Base-by-base conservation (phyloP, 2,888 invertebrate genomes). In the Drepana falcataria region DNA sequence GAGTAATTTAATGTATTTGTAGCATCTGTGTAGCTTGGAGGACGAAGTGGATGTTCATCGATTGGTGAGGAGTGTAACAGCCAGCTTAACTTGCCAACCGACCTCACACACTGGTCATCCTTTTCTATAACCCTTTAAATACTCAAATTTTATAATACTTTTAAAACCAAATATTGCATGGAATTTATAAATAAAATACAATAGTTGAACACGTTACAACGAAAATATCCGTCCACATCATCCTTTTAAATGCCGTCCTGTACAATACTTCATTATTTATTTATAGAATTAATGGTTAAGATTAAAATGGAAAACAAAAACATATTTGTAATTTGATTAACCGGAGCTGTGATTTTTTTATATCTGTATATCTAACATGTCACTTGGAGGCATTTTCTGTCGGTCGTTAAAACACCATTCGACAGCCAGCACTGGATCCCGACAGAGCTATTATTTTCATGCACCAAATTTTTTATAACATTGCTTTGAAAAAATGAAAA, bases 271-370 rank as follows among this genome's bases (percentile, higher is more conserved):
- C 77, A 85, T 88, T 90, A 89, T 90, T 91, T 90, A 90, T 90
- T 88, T 83, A 80, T 85, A 89, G 81, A 78, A 69, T 80, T 84
- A 78, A 81, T 79, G 69, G 74, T 74, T 87, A 88, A 85, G 84
- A 71, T 69, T 81, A 84, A 79, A 77, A 81, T 83, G 77, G 74
- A 77, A 84, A 85, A 85, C 84, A 82, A 83, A 89, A 86, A 77
- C 68, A 78, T 81, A 76, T 84, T 83, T 83, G 82, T 84, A 87
- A 83, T 84, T 89, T 89, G 87, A 88, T 83, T 85, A 89, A 87
- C 87, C 85, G 87, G 90, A 90, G 91, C 91, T 91, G 91, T 91
- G 91, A 91, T 91, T 91, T 87, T 89, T 88, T 85, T 84, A 86
- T 87, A 86, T 80, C 79, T 85, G 79, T 87, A 77, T 81, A 72